These are phyloP conservation scores for Bombus sibiricus DNA, from an alignment of 1,140 invertebrate genomes.

Conservation along the genomic window DNA sequence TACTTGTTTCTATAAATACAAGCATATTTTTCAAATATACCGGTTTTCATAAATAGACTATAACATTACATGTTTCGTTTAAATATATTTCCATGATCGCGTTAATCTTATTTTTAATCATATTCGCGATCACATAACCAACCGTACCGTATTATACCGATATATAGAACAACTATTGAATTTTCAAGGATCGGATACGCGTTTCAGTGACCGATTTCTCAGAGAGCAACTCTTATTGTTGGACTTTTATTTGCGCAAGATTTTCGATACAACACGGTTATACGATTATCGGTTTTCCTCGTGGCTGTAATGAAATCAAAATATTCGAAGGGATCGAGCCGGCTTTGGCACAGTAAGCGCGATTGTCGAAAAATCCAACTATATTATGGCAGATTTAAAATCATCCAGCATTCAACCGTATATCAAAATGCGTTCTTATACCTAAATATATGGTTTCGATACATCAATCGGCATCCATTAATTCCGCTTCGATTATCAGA, in stretches of 20 bases:
- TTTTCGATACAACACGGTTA: not conserved
- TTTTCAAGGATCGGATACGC: not conserved
- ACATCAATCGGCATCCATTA: not conserved
- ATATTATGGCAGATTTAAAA: constrained; percentile 15
- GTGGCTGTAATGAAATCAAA: constrained; percentile 28
- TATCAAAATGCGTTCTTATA: not conserved
- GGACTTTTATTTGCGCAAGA: not conserved
- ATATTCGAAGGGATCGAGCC: constrained; percentile 3
- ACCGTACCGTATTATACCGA: not conserved
- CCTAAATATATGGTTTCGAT: not conserved
- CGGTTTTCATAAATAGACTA: not conserved
- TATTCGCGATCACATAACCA: not conserved
- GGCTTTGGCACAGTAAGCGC: not conserved
- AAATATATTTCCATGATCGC: not conserved
- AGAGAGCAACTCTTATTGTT: not conserved
- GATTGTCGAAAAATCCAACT: not conserved
- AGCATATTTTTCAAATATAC: not conserved
- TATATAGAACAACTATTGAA: not conserved
- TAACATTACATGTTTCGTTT: too few species aligned
- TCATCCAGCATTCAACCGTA: not conserved
- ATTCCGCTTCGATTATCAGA: constrained; percentile 1
- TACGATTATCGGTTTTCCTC: constrained; percentile 13
- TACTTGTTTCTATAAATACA: too few species aligned
- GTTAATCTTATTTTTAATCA: not conserved
- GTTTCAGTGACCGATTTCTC: not conserved